Base-by-base conservation (phyloP, 2,797 vertebrate genomes). In the Halcyon badia region DNA sequence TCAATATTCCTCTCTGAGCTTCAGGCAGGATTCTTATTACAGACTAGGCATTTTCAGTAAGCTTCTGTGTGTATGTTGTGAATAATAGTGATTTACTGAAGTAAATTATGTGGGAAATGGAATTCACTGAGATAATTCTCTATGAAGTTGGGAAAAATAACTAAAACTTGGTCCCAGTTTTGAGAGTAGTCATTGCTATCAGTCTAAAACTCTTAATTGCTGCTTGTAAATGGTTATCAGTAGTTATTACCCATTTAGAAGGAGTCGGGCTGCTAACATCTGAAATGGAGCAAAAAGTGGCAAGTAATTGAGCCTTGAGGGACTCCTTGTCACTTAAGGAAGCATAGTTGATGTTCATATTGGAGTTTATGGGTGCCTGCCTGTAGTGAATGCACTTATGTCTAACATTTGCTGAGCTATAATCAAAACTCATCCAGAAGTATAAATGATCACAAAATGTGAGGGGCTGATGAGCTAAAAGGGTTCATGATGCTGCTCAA, bases 291-390 rank as follows among this genome's bases (percentile, higher is more conserved):
- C 96, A 97, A 95, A 93, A 95, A 97, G 78, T 96, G 89, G 83
- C 56, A 95, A 96, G 72, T 97, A 97, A 98, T 95, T 97, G 95
- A 97, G 89, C 91, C 95, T 96, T 90, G 90, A 96, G 97, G 96
- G 94, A 97, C 93, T 86, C 71, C 88, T 91, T 92, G 72, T 96
- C 95, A 92, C 87, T 95, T 96, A 92, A 84, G 87, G 84, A 94
- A 95, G 66, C 68, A 80, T 35, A 93, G 93, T 51, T 95, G 92
- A 91, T 96, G 89, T 71, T 97, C 93, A 44, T 94, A 77, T 90
- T 84, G 52, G 76, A 88, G 64, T 96, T 97, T 97, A 92, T 92
- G 93, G 94, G 77, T 90, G 78, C 70, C 54, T 95, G 61, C 66
- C 71, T 89, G 87, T 96, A 97, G 93, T 83, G 89, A 97, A 97